Percentiles rank a stretch among this genome's conserved stretches.
These are phyloP conservation scores for Pseudorhombus dupliciocellatus DNA, from an alignment of 2,113 vertebrate genomes.

Conservation along the genomic window DNA sequence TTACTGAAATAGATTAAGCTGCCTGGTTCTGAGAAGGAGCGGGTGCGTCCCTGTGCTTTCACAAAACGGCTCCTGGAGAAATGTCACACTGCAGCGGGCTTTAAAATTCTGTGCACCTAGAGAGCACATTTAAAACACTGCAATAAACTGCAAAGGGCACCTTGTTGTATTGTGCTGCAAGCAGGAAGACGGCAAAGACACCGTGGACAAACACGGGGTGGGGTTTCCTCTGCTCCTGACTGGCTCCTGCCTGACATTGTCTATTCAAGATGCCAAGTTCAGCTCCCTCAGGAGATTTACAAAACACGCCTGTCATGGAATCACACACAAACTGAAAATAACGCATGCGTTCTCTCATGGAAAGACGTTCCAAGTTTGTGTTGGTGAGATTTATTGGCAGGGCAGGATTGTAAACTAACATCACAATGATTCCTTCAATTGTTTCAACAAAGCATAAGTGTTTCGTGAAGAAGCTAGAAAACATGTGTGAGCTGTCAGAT, in stretches of 20 bases:
- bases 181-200: slow-evolving; percentile 68
- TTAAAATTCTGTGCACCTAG: slow-evolving; percentile 45
- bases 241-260: slow-evolving; percentile 63
- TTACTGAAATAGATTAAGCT: slow-evolving; percentile 51
- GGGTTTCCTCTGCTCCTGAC: slow-evolving; percentile 60
- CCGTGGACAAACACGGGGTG: slow-evolving; percentile 68
- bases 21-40: slow-evolving; percentile 24
- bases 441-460: neutral
- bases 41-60: slow-evolving; percentile 1
- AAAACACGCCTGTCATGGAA: slow-evolving; percentile 22
- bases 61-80: slow-evolving; percentile 1
- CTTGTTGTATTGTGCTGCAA: slow-evolving; percentile 56
- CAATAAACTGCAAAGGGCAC: slow-evolving; percentile 65
- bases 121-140: slow-evolving; percentile 33
- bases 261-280: slow-evolving; percentile 41
- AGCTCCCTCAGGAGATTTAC: slow-evolving; percentile 43
- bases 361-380: neutral
- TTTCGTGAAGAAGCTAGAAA: too few species aligned
- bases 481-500: too few species aligned
- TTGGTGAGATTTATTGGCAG: neutral
- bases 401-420: neutral
- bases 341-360: neutral
- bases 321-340: slow-evolving; percentile 10
- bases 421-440: neutral
- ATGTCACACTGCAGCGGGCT: slow-evolving; percentile 13